A percentile compares a stretch with the other conserved stretches of the same genome.
phyloP scores from a whole-genome alignment of 2,888 invertebrate genomes.

The Cryptus armator region DNA sequence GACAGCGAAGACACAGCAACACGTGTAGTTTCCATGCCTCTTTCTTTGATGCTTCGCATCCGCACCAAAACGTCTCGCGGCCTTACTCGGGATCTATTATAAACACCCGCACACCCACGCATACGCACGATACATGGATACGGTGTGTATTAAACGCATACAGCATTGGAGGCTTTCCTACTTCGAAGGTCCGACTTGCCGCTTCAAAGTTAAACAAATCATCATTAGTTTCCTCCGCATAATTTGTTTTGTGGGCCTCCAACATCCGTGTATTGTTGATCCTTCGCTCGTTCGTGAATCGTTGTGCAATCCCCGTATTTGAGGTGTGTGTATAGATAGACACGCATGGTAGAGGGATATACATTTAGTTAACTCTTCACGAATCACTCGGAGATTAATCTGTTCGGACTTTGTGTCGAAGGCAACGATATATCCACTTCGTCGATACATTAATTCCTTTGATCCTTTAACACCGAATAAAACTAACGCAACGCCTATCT shows the following conservation, averaged over 20 bases:
- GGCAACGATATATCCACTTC: slow-evolving; percentile 43
- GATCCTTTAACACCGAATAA: slow-evolving; percentile 1
- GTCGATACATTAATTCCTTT: slow-evolving; percentile 19
- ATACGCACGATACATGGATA: slow-evolving; percentile 1
- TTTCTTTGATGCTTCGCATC: slow-evolving; percentile 68
- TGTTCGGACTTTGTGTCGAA: slow-evolving; percentile 47
- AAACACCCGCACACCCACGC: slow-evolving; percentile 22
- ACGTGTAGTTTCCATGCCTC: slow-evolving; percentile 56
- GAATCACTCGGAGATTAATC: slow-evolving; percentile 49
- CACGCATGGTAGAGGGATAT: not conserved
- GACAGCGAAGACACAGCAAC: slow-evolving; percentile 43
- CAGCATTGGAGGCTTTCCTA: slow-evolving; percentile 8
- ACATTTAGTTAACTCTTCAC: slow-evolving; percentile 3
- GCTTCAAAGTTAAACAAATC: slow-evolving; percentile 74
- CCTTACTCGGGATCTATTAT: slow-evolving; percentile 49
- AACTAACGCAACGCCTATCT: not conserved
- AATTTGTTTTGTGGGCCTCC: slow-evolving; percentile 73
- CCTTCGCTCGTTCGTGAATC: slow-evolving; percentile 32
- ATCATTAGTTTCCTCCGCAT: slow-evolving; percentile 73
- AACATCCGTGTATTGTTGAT: slow-evolving; percentile 66
- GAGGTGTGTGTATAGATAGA: no score
- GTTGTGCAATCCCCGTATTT: not conserved
- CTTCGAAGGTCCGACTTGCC: slow-evolving; percentile 62
- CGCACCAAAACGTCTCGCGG: slow-evolving; percentile 47
- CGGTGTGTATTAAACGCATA: slow-evolving; percentile 1